These are phyloP conservation scores for Zootermopsis nevadensis DNA, from an alignment of 2,888 invertebrate genomes.

Conservation along the genomic window DNA sequence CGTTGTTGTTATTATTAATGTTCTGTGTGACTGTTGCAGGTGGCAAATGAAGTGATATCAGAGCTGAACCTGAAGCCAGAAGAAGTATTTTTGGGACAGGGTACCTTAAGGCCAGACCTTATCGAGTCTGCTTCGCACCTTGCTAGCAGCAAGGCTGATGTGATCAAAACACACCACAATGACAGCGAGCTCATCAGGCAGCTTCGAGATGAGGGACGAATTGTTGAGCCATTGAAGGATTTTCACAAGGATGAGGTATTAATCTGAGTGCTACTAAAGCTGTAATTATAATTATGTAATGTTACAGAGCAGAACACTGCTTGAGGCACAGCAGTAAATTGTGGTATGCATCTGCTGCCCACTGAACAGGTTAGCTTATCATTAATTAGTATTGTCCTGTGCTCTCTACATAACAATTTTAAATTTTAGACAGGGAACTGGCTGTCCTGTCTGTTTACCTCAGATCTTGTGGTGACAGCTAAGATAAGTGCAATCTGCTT, in stretches of 20 bases:
- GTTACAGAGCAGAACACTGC: too few relatives aligned
- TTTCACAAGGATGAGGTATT: constrained; percentile 98
- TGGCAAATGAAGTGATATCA: constrained; percentile 89
- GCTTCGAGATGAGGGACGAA: constrained; percentile 76
- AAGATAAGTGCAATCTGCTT: too few relatives aligned
- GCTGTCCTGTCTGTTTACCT: too few relatives aligned
- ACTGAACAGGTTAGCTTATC: too few relatives aligned
- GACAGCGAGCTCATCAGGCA: constrained; percentile 94
- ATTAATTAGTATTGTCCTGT: too few relatives aligned
- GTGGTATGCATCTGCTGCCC: too few relatives aligned
- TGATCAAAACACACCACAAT: constrained; percentile 99
- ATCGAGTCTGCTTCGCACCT: constrained; percentile 95
- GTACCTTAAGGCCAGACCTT: constrained; percentile 96
- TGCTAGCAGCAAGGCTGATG: constrained; percentile 89
- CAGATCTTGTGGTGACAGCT: too few relatives aligned
- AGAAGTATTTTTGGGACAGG: constrained; percentile 93
- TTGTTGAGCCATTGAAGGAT: constrained; percentile 97
- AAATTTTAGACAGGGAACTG: too few relatives aligned
- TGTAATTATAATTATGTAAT: too few relatives aligned
- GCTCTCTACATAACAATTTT: too few relatives aligned
- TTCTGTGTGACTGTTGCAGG: constrained; percentile 60
- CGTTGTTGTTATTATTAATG: not conserved
- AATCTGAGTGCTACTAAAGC: not conserved
- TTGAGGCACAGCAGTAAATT: too few relatives aligned
- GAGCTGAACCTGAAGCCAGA: constrained; percentile 91